Conservation (phyloP, 2,113 vertebrate genomes). For the Platysteira castanea region DNA sequence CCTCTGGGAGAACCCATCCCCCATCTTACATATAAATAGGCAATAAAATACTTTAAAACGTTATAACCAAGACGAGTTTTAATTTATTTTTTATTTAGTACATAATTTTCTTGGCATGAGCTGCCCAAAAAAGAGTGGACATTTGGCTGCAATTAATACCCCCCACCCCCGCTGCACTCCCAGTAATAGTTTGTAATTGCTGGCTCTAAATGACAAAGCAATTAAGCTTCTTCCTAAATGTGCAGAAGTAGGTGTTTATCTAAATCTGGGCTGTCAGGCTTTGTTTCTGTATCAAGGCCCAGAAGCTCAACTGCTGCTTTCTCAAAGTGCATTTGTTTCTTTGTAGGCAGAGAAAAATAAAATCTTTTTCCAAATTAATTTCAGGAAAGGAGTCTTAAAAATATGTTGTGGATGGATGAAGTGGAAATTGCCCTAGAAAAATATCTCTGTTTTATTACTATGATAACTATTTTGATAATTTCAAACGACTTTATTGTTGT, state of each 20-base stretch:
- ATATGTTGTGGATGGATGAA: background rate
- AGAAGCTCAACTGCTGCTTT: background rate
- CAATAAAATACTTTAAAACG: background rate
- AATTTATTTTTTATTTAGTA: background rate
- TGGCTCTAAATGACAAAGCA: slow-evolving; percentile 1
- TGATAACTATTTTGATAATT: background rate
- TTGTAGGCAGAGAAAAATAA: background rate
- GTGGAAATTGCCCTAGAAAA: background rate
- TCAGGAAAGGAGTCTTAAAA: background rate
- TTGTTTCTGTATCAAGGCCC: background rate
- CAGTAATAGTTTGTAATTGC: background rate
- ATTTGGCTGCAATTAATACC: background rate
- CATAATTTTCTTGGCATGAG: background rate
- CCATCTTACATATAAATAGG: background rate
- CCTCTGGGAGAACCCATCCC: background rate
- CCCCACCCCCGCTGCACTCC: background rate
- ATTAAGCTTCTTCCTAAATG: slow-evolving; percentile 21
- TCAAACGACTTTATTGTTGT: accelerated
- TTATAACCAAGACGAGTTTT: background rate
- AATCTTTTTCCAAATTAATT: background rate
- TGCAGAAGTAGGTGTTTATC: background rate
- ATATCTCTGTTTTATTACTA: background rate
- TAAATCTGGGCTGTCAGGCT: background rate
- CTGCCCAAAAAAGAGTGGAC: background rate
- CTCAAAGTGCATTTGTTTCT: background rate